Conservation (phyloP, 2,888 invertebrate genomes). For the Dryomyza anilis region DNA sequence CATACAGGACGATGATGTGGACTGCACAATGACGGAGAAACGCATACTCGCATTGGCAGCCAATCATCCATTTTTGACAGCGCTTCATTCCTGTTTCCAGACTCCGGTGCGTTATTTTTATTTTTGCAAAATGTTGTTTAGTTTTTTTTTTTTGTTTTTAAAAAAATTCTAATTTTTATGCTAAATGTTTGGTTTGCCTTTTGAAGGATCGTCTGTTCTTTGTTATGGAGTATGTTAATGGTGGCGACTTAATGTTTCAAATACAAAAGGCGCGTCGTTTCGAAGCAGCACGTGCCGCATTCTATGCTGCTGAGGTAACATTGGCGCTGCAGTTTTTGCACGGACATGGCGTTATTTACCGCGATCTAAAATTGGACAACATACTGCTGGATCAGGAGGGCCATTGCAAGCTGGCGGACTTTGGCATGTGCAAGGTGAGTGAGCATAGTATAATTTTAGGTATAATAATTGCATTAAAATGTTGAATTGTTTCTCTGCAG, state of each 20-base stretch:
- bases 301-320: conserved; percentile 99
- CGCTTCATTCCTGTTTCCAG: conserved; percentile 96
- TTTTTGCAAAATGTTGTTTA: too few relatives aligned
- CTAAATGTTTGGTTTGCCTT: background rate
- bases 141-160: too few relatives aligned
- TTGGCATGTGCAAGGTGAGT: conserved; percentile 99
- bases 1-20: conserved; percentile 98
- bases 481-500: conserved; percentile 33
- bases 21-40: conserved; percentile 99
- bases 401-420: conserved; percentile 91
- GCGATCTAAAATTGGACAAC: conserved; percentile 98
- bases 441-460: background rate
- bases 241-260: conserved; percentile 99
- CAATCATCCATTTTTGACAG: conserved; percentile 96
- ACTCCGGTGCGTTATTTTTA: conserved; percentile 68
- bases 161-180: background rate
- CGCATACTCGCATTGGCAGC: conserved; percentile 96
- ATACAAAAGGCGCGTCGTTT: conserved; percentile 98
- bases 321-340: conserved; percentile 97
- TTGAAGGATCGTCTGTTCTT: conserved; percentile 88
- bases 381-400: conserved; percentile 96
- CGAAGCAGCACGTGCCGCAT: conserved; percentile 89
- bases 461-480: background rate
- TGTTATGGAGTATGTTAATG: conserved; percentile 99
- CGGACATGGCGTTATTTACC: conserved; percentile 95